Percentiles rank a stretch among this genome's conserved stretches.
Evolutionary conservation across 2,797 vertebrate species (phyloP).

Genomic region (Chaunax sp.): DNA sequence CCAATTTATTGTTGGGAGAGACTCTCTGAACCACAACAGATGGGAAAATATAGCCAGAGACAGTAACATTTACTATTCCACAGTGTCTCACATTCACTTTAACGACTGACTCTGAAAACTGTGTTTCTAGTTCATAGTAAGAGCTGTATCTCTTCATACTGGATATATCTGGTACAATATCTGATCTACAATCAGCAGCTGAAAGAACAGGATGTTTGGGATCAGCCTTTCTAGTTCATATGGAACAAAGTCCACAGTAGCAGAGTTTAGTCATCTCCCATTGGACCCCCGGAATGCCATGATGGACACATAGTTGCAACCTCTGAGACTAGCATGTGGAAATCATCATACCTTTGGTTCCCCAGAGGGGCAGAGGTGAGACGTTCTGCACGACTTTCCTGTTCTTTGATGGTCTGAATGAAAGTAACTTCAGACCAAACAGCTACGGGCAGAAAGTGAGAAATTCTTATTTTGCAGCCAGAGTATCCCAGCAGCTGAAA

Average conservation of each 20-base stretch:
- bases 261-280: conserved; percentile 8
- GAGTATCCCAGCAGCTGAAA: conserved; percentile 11
- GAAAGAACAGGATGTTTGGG: not conserved
- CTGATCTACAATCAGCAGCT: not conserved
- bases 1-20: not conserved
- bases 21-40: not conserved
- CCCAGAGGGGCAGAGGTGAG: conserved; percentile 25
- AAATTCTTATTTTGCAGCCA: conserved; percentile 35
- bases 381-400: conserved; percentile 33
- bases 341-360: conserved; percentile 37
- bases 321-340: conserved; percentile 28
- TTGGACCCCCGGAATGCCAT: conserved; percentile 1
- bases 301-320: conserved; percentile 14
- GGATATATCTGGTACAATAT: not conserved
- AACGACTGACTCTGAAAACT: not conserved
- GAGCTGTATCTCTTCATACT: too few species aligned
- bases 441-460: conserved; percentile 17
- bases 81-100: not conserved
- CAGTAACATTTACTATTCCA: conserved; percentile 2
- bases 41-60: not conserved
- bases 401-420: conserved; percentile 45
- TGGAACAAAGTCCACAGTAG: not conserved
- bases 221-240: not conserved
- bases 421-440: conserved; percentile 37
- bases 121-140: too few species aligned